A percentile compares a stretch with the other conserved stretches of the same genome.
Evolutionary conservation across 1,140 invertebrate species (phyloP).

Genomic region (Calosoma granatense): DNA sequence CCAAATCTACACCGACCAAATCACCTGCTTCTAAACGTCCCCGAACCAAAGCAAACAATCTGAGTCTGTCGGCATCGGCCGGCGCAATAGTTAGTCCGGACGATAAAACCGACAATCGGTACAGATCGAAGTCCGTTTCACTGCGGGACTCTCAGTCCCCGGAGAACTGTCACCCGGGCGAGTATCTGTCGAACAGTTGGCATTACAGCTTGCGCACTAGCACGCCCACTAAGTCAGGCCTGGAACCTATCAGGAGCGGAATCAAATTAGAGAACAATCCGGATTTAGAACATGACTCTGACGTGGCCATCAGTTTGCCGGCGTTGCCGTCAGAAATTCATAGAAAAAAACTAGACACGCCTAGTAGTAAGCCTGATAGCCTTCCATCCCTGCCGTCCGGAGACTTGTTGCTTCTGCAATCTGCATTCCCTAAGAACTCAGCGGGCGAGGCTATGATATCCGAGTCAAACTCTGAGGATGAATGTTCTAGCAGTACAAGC

Average conservation of each 20-base stretch:
- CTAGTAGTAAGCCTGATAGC: neutral
- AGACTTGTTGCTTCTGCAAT: conserved; percentile 19
- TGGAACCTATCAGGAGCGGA: conserved; percentile 4
- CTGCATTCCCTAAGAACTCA: conserved; percentile 41
- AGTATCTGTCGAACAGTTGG: conserved; percentile 3
- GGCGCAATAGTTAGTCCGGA: conserved; percentile 21
- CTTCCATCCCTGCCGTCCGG: conserved; percentile 11
- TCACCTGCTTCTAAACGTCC: conserved; percentile 41
- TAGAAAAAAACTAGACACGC: conserved; percentile 21
- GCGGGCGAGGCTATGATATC: conserved; percentile 49
- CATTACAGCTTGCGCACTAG: conserved; percentile 10
- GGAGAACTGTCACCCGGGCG: neutral
- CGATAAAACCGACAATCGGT: conserved; percentile 21
- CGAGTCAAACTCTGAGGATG: conserved; percentile 44
- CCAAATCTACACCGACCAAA: conserved; percentile 32
- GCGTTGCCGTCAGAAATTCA: conserved; percentile 31
- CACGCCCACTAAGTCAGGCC: conserved; percentile 6
- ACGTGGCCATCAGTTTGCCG: conserved; percentile 24
- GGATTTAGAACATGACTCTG: conserved; percentile 25
- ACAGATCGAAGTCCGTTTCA: conserved; percentile 15
- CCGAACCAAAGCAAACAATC: conserved; percentile 33
- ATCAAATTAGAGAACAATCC: conserved; percentile 20
- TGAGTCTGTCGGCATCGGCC: conserved; percentile 45
- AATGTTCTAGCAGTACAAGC: conserved; percentile 18
- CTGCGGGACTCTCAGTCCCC: neutral